Conservation (phyloP, 2,113 vertebrate species). For the Cebus imitator region DNA sequence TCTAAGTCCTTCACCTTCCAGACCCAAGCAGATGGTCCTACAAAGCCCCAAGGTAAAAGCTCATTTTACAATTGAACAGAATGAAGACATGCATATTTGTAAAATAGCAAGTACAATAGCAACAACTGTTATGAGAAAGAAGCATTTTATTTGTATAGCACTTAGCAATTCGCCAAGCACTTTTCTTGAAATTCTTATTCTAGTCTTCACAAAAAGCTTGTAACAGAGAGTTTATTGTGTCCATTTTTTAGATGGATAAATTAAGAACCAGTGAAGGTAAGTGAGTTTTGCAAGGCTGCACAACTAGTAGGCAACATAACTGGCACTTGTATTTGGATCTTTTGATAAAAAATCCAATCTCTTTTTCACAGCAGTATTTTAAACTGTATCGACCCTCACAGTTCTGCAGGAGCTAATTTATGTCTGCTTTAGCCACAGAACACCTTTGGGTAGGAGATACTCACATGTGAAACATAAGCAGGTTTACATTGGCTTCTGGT, state of each 20-base stretch:
- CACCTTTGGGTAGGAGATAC: neutral
- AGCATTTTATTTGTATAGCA: conserved; percentile 33
- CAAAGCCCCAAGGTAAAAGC: conserved; percentile 66
- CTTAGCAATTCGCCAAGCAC: conserved; percentile 27
- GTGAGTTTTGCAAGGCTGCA: conserved; percentile 36
- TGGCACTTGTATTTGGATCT: neutral
- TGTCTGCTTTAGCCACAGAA: neutral
- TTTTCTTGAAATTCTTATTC: conserved; percentile 46
- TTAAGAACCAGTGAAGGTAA: conserved; percentile 39
- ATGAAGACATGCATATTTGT: conserved; percentile 39
- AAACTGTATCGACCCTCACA: neutral
- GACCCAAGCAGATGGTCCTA: conserved; percentile 67
- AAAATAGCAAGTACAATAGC: conserved; percentile 37
- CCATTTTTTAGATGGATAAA: conserved; percentile 32
- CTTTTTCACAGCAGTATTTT: neutral
- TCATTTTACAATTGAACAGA: conserved; percentile 38
- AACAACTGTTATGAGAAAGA: conserved; percentile 29
- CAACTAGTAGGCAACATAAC: neutral
- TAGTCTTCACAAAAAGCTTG: conserved; percentile 37
- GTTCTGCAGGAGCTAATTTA: neutral
- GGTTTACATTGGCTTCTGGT: neutral
- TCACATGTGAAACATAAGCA: neutral
- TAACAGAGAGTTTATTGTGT: neutral
- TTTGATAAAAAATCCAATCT: neutral
- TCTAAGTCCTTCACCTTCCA: conserved; percentile 65